Conservation (phyloP, 2,797 vertebrate species). For the Bucorvus abyssinicus region DNA sequence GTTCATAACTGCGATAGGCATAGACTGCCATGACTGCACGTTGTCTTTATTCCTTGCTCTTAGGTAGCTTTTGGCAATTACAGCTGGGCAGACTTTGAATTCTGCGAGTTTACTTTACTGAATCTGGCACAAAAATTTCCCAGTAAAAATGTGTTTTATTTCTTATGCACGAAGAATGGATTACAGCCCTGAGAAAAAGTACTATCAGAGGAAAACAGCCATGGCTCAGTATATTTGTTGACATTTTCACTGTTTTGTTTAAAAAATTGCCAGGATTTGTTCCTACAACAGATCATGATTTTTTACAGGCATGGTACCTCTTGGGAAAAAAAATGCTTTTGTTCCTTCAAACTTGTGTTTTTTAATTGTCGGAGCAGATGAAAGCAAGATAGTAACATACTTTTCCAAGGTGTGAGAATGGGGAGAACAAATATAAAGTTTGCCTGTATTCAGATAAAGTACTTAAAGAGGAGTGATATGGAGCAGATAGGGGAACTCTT, state of each 20-base stretch:
- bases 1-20: background rate
- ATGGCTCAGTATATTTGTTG: background rate
- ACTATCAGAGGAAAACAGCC: background rate
- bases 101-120: background rate
- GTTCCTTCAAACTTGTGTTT: background rate
- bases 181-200: background rate
- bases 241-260: background rate
- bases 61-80: background rate
- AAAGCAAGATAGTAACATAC: constrained; percentile 26
- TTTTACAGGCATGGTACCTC: background rate
- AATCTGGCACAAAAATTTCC: background rate
- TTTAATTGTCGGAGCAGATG: constrained; percentile 21
- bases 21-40: background rate
- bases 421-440: background rate
- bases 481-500: background rate
- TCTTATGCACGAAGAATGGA: background rate
- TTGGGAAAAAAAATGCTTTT: constrained; percentile 11
- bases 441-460: background rate
- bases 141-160: background rate
- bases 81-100: background rate
- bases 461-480: background rate
- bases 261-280: background rate
- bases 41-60: background rate
- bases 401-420: background rate
- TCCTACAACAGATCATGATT: background rate